These are phyloP conservation scores for Podarcis lilfordi DNA, from an alignment of 2,797 vertebrate genomes.

Conservation along the genomic window DNA sequence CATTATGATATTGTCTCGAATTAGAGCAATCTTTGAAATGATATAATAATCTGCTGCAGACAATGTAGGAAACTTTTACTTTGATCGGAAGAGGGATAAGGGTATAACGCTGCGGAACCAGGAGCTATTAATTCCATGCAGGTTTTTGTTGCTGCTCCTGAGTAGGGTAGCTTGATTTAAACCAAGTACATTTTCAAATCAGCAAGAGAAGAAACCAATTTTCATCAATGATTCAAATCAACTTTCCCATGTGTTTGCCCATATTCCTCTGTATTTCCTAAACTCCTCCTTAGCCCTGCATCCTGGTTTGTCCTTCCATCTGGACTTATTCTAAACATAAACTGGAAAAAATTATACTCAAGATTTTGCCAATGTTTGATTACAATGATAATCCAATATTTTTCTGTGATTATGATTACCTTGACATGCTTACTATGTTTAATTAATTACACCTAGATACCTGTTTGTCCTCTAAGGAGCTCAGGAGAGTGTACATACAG, in stretches of 20 bases:
- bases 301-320: too few species aligned
- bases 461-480: not conserved
- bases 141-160: not conserved
- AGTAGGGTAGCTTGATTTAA: not conserved
- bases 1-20: conserved; percentile 3
- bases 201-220: not conserved
- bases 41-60: conserved; percentile 12
- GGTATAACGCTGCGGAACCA: not conserved
- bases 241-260: not conserved
- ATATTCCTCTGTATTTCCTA: not conserved
- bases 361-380: not conserved
- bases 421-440: not conserved
- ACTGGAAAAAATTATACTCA: not conserved
- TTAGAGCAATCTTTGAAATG: conserved; percentile 28
- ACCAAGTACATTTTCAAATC: not conserved
- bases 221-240: not conserved
- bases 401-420: not conserved
- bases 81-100: not conserved
- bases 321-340: not conserved
- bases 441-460: not conserved
- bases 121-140: not conserved
- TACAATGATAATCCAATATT: not conserved
- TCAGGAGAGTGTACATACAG: not conserved
- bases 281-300: not conserved
- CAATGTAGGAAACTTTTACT: not conserved